A percentile compares a stretch with the other conserved stretches of the same genome.
Evolutionary conservation across 2,888 invertebrate genomes (phyloP).

Genomic region (Cyclophora albipunctata): DNA sequence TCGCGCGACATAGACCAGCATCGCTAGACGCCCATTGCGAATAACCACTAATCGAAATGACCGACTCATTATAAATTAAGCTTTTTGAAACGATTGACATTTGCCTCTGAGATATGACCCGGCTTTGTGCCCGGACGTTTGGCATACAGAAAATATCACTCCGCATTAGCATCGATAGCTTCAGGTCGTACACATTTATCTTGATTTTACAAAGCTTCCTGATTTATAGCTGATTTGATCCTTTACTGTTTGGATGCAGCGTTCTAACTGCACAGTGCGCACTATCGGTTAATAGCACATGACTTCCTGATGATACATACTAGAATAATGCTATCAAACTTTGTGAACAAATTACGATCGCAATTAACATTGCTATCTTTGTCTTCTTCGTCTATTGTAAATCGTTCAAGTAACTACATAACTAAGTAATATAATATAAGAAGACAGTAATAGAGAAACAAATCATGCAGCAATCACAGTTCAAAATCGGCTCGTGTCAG

Average conservation of each 20-base stretch:
- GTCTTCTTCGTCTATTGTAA: no score
- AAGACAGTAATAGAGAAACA: conserved; percentile 2
- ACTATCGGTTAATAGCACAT: no score
- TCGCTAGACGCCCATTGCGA: conserved; percentile 11
- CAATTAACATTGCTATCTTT: no score
- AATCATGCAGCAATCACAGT: conserved; percentile 11
- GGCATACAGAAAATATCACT: conserved; percentile 16
- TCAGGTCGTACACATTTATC: conserved; percentile 9
- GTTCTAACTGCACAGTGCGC: no score
- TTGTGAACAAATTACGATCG: no score
- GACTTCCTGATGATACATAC: no score
- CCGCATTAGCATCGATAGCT: conserved; percentile 6
- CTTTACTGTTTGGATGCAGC: no score
- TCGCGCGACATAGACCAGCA: conserved; percentile 29
- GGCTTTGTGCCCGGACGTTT: conserved; percentile 9
- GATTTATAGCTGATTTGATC: not conserved
- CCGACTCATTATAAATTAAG: conserved; percentile 28
- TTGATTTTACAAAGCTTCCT: conserved; percentile 5
- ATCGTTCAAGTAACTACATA: no score
- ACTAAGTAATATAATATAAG: no score
- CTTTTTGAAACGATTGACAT: conserved; percentile 28
- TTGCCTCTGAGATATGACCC: conserved; percentile 19
- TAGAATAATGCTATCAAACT: no score
- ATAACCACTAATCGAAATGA: conserved; percentile 25
- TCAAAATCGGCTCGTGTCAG: conserved; percentile 9